Base-by-base conservation (phyloP, 2,797 vertebrate genomes). In the Myotis pilosus region DNA sequence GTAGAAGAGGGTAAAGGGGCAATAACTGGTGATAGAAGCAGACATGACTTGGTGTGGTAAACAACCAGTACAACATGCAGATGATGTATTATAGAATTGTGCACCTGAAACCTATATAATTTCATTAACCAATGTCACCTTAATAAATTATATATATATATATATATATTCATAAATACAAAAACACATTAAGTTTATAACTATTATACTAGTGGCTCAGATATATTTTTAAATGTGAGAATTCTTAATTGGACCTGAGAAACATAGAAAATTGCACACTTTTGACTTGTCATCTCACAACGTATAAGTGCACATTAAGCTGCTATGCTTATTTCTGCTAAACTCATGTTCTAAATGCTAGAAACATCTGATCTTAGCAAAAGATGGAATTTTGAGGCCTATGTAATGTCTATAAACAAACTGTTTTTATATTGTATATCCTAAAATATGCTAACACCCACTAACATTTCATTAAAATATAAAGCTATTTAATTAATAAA, bases 241-340 rank as follows among this genome's bases (percentile, higher is more conserved):
- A 91, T 80, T 57, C 19, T 22, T 92, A 41, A 72, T 66, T 81
- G 11, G 74, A 66, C 17, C 10, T 44, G 9, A 71, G 41, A 68
- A 91, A 89, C 12, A 36, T 85, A 3, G 23, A 75, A 51, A 76
- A 1, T 71, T 68, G 8, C 28, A 84, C 12, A 33, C 11, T 22
- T 44, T 62, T 69, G 23, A 71, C 28, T 36, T 78, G 20, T 41
- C 53, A 66, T 78, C 23, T 81, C 38, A 49, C 33, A 66, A 51
- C 41, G 4, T 28, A 60, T 55, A 78, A 91, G 66, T 47, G 4
- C 33, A 86, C 1, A 47, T 81, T 78, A 71, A 85, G 5, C 8
- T 69, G 20, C 13, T 89, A 51, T 81, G 62, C 55, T 87, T 92
- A 75, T 80, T 89, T 95, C 33, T 91, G 83, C 28, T 80, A 81